phyloP scores from a whole-genome alignment of 92 coral and sea anemone species.

The Pocillopora grandis region DNA sequence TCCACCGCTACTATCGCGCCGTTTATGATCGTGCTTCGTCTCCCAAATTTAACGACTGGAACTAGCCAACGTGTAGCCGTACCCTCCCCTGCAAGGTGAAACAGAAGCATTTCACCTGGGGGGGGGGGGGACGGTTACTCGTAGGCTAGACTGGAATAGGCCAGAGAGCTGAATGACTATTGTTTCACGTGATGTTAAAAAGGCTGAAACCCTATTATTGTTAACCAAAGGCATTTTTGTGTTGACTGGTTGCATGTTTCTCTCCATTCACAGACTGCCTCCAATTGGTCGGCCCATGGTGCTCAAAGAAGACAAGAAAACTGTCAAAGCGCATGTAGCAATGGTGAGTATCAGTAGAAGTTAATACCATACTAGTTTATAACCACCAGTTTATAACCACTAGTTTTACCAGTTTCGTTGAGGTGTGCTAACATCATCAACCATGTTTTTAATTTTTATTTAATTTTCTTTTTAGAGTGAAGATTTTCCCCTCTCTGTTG shows the following conservation, averaged over 20 bases:
- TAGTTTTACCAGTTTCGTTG: not conserved
- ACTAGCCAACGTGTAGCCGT: too few species aligned
- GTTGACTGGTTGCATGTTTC: not conserved
- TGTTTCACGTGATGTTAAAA: too few species aligned
- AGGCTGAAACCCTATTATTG: too few species aligned
- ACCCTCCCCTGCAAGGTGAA: too few species aligned
- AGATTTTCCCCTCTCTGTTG: constrained; percentile 87
- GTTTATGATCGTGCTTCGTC: too few species aligned
- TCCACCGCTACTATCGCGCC: too few species aligned
- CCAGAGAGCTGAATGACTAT: too few species aligned
- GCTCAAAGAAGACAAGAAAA: constrained; percentile 88
- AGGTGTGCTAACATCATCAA: not conserved
- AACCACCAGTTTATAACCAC: not conserved
- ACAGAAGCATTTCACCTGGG: too few species aligned
- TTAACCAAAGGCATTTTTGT: too few species aligned
- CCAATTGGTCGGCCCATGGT: constrained; percentile 80
- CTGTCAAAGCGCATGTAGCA: constrained; percentile 90
- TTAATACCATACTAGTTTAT: not conserved
- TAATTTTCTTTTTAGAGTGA: constrained; percentile 70
- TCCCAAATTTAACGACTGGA: too few species aligned
- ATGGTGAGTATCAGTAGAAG: constrained; percentile 61
- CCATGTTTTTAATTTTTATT: not conserved
- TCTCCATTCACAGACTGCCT: constrained; percentile 63
- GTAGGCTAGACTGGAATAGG: too few species aligned
- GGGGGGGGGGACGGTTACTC: too few species aligned